These are phyloP conservation scores for Takifugu flavidus DNA, from an alignment of 2,113 vertebrate genomes.

Conservation along the genomic window DNA sequence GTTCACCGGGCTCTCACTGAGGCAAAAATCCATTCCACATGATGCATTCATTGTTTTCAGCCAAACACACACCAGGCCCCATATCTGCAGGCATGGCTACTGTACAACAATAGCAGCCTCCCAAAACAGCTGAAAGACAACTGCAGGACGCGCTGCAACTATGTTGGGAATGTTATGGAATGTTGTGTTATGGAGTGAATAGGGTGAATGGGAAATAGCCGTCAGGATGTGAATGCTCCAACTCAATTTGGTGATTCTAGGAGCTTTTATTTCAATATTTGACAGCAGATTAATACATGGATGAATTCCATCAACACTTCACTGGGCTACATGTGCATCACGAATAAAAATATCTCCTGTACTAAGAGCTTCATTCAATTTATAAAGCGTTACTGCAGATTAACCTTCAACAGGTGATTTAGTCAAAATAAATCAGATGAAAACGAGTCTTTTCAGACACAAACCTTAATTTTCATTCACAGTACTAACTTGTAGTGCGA, in stretches of 20 bases:
- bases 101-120: constrained; percentile 25
- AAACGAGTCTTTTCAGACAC: not conserved
- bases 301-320: not conserved
- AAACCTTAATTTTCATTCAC: constrained; percentile 2
- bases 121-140: constrained; percentile 5
- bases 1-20: constrained; percentile 48
- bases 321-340: not conserved
- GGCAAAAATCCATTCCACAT: constrained; percentile 68
- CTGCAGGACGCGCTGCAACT: constrained; percentile 16
- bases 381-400: not conserved
- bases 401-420: constrained; percentile 67
- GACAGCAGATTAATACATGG: not conserved
- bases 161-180: not conserved
- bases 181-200: not conserved
- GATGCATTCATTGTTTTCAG: constrained; percentile 65
- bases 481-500: not conserved
- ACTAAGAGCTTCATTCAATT: not conserved
- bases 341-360: not conserved
- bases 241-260: too few relatives aligned
- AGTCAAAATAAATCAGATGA: constrained; percentile 11
- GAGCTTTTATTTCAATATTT: not conserved
- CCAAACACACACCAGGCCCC: constrained; percentile 44
- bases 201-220: too few relatives aligned
- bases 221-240: too few relatives aligned
- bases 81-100: constrained; percentile 22